phyloP scores from a whole-genome alignment of 2,113 vertebrate genomes.

The Azemiops feae region DNA sequence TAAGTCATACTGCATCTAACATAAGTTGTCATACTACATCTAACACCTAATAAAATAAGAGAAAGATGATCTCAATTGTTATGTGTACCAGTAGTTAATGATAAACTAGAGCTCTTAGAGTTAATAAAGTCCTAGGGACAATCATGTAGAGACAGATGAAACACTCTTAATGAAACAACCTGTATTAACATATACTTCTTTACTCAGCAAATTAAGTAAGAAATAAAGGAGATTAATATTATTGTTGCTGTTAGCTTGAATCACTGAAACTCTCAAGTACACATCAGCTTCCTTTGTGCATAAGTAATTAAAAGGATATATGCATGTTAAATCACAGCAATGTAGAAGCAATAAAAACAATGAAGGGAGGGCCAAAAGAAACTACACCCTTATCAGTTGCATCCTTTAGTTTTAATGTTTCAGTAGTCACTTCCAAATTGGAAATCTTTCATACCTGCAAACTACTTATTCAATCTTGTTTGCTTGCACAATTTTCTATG shows the following conservation, averaged over 20 bases:
- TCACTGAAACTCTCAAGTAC: conserved; percentile 23
- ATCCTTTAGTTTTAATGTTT: not conserved
- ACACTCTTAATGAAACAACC: not conserved
- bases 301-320: not conserved
- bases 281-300: conserved; percentile 22
- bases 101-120: not conserved
- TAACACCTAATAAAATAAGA: conserved; percentile 40
- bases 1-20: conserved; percentile 32
- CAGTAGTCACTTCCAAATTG: not conserved
- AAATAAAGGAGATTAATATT: not conserved
- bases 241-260: not conserved
- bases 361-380: not conserved
- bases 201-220: not conserved
- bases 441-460: not conserved
- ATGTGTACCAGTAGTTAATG: not conserved
- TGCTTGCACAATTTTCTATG: not conserved
- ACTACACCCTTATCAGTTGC: not conserved
- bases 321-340: not conserved
- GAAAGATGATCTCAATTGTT: conserved; percentile 10
- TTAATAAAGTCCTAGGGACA: conserved; percentile 28
- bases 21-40: conserved; percentile 33
- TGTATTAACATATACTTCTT: not conserved
- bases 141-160: not conserved
- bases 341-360: not conserved
- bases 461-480: not conserved